Base-by-base conservation (phyloP, 2,797 vertebrate genomes). In the Cyprinodon diabolis region DNA sequence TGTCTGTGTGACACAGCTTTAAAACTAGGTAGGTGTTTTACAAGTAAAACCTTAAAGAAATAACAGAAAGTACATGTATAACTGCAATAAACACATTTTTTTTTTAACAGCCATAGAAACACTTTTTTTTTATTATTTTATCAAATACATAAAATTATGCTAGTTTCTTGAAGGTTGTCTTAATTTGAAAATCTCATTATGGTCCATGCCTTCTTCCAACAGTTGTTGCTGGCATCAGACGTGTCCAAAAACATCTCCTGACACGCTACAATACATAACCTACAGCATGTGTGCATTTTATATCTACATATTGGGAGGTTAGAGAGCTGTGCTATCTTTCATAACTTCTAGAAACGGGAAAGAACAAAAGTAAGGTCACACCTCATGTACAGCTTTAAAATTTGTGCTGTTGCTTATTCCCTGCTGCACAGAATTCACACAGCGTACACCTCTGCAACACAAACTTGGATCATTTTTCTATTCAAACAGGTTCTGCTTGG, bases 361-460 rank as follows among this genome's bases (percentile, higher is more conserved):
- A 11, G 30, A 66, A 72, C 54, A 52, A 68, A 68, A 72, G 21
- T 2, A 66, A 1, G 30, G 47, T 58, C 47, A 58, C 10, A 54
- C 49, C 23, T 51, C 65, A 71, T 40, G 48, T 52, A 51, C 75
- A 65, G n/a, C 55, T 66, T 13, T 4, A 1, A 14, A 62, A 70
- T 78, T 48, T 74, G 19, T 75, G 25, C 66, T 84, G 81, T 89
- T 23, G 62, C 40, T 85, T 54, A 19, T 49, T 66, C 56, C 23
- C 49, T 3, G 55, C 54, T 52, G 66, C 35, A 4, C 37, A 56
- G 74, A 81, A 83, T 84, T 68, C 76, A 12, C 45, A 71, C 56
- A 23, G 19, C 72, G 37, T n/a, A 15, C 45, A 37, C 67, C 58
- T 68, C 55, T 55, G 45, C 54, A 9, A 45, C 2, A 6, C 30